phyloP scores from a whole-genome alignment of 1,140 invertebrate species.

The Daktulosphaira vitifoliae region DNA sequence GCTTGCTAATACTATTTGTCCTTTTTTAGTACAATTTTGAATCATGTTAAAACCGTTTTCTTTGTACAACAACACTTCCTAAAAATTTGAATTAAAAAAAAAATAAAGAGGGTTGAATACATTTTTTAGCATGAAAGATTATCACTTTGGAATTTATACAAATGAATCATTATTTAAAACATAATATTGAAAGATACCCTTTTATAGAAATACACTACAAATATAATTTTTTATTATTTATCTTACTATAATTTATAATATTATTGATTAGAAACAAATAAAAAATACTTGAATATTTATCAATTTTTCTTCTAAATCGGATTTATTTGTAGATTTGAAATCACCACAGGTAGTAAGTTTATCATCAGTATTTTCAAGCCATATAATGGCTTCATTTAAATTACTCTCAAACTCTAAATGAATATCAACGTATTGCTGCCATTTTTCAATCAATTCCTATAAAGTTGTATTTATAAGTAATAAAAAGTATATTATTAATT shows the following conservation, averaged over 20 bases:
- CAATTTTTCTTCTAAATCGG: slow-evolving; percentile 76
- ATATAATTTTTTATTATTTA: no score
- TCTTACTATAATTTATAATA: no score
- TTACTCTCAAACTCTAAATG: slow-evolving; percentile 82
- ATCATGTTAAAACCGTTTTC: slow-evolving; percentile 84
- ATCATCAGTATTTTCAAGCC: slow-evolving; percentile 74
- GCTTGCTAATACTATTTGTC: slow-evolving; percentile 85
- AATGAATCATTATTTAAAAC: no score
- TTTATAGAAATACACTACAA: no score
- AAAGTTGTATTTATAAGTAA: no score
- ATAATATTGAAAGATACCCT: no score
- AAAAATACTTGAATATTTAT: slow-evolving; percentile 54
- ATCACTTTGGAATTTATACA: no score
- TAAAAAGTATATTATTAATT: no score
- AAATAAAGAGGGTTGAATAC: no score
- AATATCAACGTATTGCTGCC: slow-evolving; percentile 83
- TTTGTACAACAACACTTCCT: slow-evolving; percentile 77
- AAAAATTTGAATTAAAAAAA: no score
- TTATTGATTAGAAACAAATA: no score
- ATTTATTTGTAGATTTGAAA: slow-evolving; percentile 66
- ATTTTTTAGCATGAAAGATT: no score
- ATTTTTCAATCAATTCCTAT: slow-evolving; percentile 73
- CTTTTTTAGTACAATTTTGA: slow-evolving; percentile 75
- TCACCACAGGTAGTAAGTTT: slow-evolving; percentile 79
- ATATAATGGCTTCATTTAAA: slow-evolving; percentile 66